A percentile compares a stretch with the other conserved stretches of the same genome.
Conservation (phyloP, 2,888 invertebrate species). For the Aphrophora alni region DNA sequence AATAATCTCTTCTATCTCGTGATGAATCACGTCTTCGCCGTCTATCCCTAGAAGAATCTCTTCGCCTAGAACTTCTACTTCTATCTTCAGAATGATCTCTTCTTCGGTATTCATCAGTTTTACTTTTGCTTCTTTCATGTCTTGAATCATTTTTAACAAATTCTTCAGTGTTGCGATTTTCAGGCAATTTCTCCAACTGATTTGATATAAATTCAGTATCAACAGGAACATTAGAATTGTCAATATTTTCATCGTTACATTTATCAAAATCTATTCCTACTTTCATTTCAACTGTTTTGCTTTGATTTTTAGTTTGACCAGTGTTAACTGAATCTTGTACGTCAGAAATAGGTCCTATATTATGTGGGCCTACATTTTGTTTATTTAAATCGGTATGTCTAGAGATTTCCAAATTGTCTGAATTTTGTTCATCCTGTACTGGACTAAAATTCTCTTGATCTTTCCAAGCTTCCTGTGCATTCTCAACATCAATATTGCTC, state of each 20-base stretch:
- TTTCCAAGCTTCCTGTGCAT: constrained; percentile 30
- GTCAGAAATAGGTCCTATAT: too few relatives aligned
- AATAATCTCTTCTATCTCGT: constrained; percentile 31
- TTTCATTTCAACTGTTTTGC: not conserved
- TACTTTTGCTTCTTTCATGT: constrained; percentile 18
- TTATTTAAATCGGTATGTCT: not conserved
- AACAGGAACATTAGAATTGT: constrained; percentile 25
- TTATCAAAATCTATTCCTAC: not conserved
- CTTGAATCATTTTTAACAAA: constrained; percentile 10
- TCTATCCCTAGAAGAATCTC: constrained; percentile 37
- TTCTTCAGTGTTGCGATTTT: not conserved
- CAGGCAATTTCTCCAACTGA: not conserved
- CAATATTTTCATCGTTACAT: constrained; percentile 24
- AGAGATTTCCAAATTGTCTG: not conserved
- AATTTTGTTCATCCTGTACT: not conserved
- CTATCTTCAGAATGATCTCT: constrained; percentile 27
- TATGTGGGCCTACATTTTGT: not conserved
- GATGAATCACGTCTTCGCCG: constrained; percentile 38
- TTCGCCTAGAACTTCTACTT: constrained; percentile 19
- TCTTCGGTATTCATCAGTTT: not conserved
- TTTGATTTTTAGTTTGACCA: not conserved
- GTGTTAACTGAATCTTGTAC: not conserved
- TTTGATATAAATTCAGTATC: not conserved
- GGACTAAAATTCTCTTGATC: not conserved
- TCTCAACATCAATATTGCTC: constrained; percentile 15